phyloP scores from a whole-genome alignment of 2,888 invertebrate genomes.

The Pristionchus mayeri region DNA sequence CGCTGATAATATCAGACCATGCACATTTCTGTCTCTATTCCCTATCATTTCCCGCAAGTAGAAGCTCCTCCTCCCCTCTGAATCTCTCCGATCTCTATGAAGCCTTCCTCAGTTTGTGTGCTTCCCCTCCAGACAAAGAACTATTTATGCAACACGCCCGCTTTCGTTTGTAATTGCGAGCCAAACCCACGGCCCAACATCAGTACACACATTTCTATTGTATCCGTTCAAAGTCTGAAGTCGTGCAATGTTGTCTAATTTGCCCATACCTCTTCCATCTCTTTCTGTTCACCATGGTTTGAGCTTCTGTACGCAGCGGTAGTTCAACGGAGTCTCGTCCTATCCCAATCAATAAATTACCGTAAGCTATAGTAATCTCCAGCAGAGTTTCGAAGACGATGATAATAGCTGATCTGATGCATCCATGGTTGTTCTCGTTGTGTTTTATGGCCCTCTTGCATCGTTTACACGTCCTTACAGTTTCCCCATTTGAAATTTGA shows the following conservation, averaged over 20 bases:
- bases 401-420: conserved; percentile 42
- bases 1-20: background rate
- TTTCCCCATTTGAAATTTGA: background rate
- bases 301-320: background rate
- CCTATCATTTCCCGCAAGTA: background rate
- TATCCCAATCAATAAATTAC: background rate
- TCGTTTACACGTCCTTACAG: background rate
- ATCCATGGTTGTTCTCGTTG: conserved; percentile 33
- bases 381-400: conserved; percentile 24
- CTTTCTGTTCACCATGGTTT: too few species aligned
- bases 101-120: background rate
- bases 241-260: background rate
- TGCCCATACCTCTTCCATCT: background rate
- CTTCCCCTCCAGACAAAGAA: background rate
- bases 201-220: background rate
- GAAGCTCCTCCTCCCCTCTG: background rate
- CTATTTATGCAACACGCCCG: background rate
- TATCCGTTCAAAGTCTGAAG: background rate
- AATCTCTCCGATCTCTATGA: background rate
- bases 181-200: background rate
- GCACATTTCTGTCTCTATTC: background rate
- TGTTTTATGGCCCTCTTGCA: background rate
- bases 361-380: conserved; percentile 18
- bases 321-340: background rate
- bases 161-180: background rate